A percentile compares a stretch with the other conserved stretches of the same genome.
These are phyloP conservation scores for Drosophila suboccidentalis DNA, from an alignment of 2,888 invertebrate species.

Conservation along the genomic window DNA sequence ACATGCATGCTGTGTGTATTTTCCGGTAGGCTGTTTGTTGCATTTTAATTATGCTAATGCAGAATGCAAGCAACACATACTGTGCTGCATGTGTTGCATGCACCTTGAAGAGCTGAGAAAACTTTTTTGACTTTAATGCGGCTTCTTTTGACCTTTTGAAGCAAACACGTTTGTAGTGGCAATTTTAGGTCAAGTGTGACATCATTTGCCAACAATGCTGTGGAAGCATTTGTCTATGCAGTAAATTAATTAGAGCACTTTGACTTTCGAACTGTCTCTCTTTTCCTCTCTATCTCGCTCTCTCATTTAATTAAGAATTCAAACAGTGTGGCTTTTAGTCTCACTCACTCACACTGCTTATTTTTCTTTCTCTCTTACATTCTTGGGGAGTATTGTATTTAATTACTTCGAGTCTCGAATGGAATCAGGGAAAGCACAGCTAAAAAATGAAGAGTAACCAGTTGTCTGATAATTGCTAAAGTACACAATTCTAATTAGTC, in stretches of 20 bases:
- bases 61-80: constrained; percentile 47
- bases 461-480: constrained; percentile 59
- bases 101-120: constrained; percentile 33
- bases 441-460: constrained; percentile 12
- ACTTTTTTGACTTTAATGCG: constrained; percentile 50
- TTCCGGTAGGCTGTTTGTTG: constrained; percentile 55
- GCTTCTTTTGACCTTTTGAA: constrained; percentile 17
- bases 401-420: constrained; percentile 50
- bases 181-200: constrained; percentile 57
- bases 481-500: constrained; percentile 63
- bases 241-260: constrained; percentile 56
- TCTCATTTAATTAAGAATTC: constrained; percentile 62
- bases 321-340: constrained; percentile 41
- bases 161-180: constrained; percentile 18
- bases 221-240: constrained; percentile 28
- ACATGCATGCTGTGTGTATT: constrained; percentile 42
- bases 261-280: constrained; percentile 16
- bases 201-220: constrained; percentile 35
- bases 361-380: background rate
- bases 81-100: constrained; percentile 43
- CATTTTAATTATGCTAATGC: constrained; percentile 78
- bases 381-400: constrained; percentile 50
- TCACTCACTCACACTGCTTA: background rate
- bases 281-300: constrained; percentile 3
- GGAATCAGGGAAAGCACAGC: constrained; percentile 1